A percentile compares a stretch with the other conserved stretches of the same genome.
phyloP scores from a whole-genome alignment of 2,113 vertebrate species.

The Petroica traversi region DNA sequence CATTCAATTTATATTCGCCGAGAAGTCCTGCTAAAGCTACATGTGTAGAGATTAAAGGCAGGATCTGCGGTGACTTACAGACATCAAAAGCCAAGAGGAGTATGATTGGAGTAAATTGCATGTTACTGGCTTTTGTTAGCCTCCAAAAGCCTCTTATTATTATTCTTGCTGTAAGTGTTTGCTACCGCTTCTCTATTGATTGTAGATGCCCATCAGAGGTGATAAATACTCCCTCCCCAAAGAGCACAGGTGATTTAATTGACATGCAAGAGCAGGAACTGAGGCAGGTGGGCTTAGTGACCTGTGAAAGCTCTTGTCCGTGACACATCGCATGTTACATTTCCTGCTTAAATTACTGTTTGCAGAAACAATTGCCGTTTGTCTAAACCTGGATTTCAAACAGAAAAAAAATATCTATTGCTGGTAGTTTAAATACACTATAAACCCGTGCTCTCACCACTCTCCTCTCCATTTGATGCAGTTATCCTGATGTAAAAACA shows the following conservation, averaged over 20 bases:
- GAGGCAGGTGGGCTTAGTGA: background rate
- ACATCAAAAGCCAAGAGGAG: constrained; percentile 67
- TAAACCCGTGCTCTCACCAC: background rate
- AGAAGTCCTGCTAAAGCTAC: constrained; percentile 60
- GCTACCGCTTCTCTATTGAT: constrained; percentile 35
- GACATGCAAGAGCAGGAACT: background rate
- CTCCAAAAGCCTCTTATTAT: constrained; percentile 68
- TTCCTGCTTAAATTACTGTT: constrained; percentile 22
- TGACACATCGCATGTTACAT: background rate
- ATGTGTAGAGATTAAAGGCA: constrained; percentile 70
- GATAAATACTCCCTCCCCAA: constrained; percentile 55
- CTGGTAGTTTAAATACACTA: background rate
- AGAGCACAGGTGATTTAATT: constrained; percentile 53
- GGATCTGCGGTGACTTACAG: constrained; percentile 51
- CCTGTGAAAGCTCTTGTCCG: background rate
- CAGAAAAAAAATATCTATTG: background rate
- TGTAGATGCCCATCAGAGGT: constrained; percentile 67
- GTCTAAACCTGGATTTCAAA: background rate
- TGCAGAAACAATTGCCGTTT: background rate
- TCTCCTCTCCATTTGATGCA: background rate
- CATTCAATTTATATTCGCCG: constrained; percentile 36
- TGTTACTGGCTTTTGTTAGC: constrained; percentile 32
- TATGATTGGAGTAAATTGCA: constrained; percentile 56
- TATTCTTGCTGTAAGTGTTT: constrained; percentile 55
- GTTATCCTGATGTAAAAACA: background rate